Evolutionary conservation across 2,113 vertebrate genomes (phyloP), one percentile per base, ranked within the genome.

Genomic region (Anolis carolinensis): DNA sequence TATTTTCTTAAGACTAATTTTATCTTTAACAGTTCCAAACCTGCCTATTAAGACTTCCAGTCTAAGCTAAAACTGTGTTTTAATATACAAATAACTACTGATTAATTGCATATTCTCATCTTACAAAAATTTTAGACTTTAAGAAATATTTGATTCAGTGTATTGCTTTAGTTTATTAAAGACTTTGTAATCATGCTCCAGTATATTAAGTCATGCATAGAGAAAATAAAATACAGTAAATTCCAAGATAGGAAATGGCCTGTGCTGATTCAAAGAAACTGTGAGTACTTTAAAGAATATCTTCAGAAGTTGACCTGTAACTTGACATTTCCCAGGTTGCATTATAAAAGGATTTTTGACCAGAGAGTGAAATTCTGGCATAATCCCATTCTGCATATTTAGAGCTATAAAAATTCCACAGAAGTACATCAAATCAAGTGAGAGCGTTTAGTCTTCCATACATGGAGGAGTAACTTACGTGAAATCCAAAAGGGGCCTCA

Each of bases 51-150:
- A 44, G 59, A 65, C 86, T 89, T 84, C 81, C 83, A 89, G 79
- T 92, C 92, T 86, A 90, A 85, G 90, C 88, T 90, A 86, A 92
- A 86, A 89, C 89, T 83, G 86, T 62, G 88, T 93, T 94, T 92
- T 92, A 89, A 91, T 90, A 86, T 81, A 32, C 76, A 65, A 88
- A 87, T 81, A 83, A 59, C 81, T 79, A 6, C 88, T 81, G 83
- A 7, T 76, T 86, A 85, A 62, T 50, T 91, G 79, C 91, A 94
- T 91, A 71, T 87, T 10, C 23, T 87, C 75, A 79, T 68, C 59
- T 44, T 92, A 82, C 84, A 88, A 91, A 87, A 13, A 48, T 70
- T 3, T 5, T 77, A 0, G 59, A 13, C 36, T 36, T 86, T 84
- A 75, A 76, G 75, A 78, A 86, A 48, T 79, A 82, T 82, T 32